Evolutionary conservation across 2,888 invertebrate species (phyloP).

Genomic region (Priapulus caudatus): DNA sequence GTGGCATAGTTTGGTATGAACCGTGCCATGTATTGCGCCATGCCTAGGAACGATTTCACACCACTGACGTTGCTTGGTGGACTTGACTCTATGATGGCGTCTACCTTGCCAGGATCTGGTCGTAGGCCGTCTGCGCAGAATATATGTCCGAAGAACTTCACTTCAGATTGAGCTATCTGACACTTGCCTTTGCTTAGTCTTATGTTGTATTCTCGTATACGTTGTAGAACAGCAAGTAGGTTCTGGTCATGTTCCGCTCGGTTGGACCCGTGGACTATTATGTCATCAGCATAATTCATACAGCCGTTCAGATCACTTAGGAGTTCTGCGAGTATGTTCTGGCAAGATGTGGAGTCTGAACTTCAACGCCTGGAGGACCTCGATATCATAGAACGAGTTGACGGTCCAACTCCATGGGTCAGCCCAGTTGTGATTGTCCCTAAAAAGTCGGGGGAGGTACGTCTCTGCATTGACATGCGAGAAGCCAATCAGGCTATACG

Average conservation of each 20-base stretch:
- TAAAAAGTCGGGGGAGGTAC: conserved; percentile 24
- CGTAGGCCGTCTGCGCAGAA: too few relatives aligned
- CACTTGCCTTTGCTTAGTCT: too few relatives aligned
- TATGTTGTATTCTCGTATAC: too few relatives aligned
- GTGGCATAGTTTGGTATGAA: conserved; percentile 23
- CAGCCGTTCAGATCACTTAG: too few relatives aligned
- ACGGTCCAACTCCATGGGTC: conserved; percentile 28
- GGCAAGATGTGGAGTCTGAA: conserved; percentile 21
- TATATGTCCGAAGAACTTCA: too few relatives aligned
- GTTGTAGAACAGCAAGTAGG: too few relatives aligned
- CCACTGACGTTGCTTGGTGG: conserved; percentile 20
- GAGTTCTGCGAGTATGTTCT: too few relatives aligned
- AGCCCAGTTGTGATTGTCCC: conserved; percentile 30
- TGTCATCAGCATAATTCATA: too few relatives aligned
- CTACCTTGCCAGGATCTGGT: conserved; percentile 21
- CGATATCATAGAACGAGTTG: conserved; percentile 23
- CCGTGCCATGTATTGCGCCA: conserved; percentile 20
- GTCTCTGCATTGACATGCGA: conserved; percentile 32
- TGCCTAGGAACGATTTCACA: conserved; percentile 21
- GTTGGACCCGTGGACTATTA: too few relatives aligned
- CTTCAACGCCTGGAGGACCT: conserved; percentile 18
- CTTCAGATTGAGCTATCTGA: too few relatives aligned
- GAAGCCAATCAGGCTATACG: conserved; percentile 24
- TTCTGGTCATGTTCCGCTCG: too few relatives aligned
- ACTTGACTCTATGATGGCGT: conserved; percentile 17